Base-by-base conservation (phyloP, 2,888 invertebrate genomes). In the Melangyna quadrimaculata region DNA sequence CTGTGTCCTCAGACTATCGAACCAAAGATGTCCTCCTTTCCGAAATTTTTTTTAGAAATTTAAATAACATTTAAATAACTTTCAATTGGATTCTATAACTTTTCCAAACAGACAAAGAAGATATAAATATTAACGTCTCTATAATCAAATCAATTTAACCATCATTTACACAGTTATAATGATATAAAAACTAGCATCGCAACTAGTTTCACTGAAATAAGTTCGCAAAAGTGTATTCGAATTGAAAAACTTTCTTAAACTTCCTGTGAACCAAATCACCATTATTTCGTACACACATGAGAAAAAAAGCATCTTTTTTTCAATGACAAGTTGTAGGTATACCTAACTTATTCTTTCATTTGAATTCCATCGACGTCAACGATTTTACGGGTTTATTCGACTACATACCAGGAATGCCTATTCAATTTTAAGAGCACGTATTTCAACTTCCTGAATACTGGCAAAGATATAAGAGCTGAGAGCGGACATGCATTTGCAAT, bases 351-450 rank as follows among this genome's bases (percentile, higher is more conserved):
- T n/a, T 22, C 14, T 14, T 37, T 37, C 59, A 59, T 59, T 35
- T 59, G 22, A 35, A 59, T 59, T 59, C 59, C 59, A 37, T 59
- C 59, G 37, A 59, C 37, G 35, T 37, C 35, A 59, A 37, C 35
- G 14, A 59, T 59, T 37, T 57, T 22, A 35, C 35, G 14, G 19
- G 35, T 57, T 57, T 22, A 37, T 59, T 59, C 10, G 14, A 35
- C 59, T 59, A 51, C 59, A n/a, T n/a, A n/a, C n/a, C 27, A 59
- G 59, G 8, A 59, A 59, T 22, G 35, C 59, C 59, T 37, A 59
- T 59, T 37, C 59, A 59, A 59, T 59, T 57, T 35, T 4, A 59
- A 59, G 59, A 59, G 59, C 59, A 59, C 59, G 59, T 59, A 37
- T 22, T 35, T 22, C 12, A 59, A 35, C 59, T 35, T 59, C 59